These are phyloP conservation scores for Raja brachyura DNA, from an alignment of 2,113 vertebrate genomes.

Conservation along the genomic window DNA sequence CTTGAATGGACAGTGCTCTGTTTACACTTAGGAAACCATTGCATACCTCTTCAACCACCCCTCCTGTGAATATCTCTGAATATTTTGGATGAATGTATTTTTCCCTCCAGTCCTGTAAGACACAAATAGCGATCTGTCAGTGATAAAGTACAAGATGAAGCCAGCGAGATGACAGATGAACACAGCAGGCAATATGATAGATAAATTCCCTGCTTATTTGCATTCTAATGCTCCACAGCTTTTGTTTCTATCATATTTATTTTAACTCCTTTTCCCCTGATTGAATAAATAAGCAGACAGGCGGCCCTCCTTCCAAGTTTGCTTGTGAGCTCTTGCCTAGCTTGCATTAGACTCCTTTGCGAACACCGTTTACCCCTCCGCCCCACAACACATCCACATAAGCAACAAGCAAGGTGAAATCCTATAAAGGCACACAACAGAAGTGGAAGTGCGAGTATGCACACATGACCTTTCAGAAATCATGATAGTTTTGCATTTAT, in stretches of 20 bases:
- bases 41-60: slow-evolving; percentile 78
- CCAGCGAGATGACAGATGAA: neutral
- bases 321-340: neutral
- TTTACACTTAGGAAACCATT: neutral
- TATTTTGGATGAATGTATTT: slow-evolving; percentile 94
- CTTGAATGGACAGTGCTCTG: neutral
- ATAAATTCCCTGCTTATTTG: neutral
- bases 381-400: too few species aligned
- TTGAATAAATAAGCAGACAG: neutral
- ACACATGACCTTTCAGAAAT: too few species aligned
- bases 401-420: neutral
- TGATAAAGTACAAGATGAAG: neutral
- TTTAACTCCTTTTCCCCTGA: neutral
- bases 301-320: neutral
- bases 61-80: slow-evolving; percentile 87
- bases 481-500: too few species aligned
- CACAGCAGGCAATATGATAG: neutral
- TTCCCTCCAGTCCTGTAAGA: slow-evolving; percentile 86
- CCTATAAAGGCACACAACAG: neutral
- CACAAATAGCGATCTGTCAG: neutral
- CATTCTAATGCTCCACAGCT: neutral
- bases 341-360: neutral
- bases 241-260: neutral
- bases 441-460: neutral
- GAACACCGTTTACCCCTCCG: neutral